Percentiles rank a stretch among this genome's conserved stretches.
These are phyloP conservation scores for Heterodera filipjevi DNA, from an alignment of 2,888 invertebrate genomes.

Conservation along the genomic window DNA sequence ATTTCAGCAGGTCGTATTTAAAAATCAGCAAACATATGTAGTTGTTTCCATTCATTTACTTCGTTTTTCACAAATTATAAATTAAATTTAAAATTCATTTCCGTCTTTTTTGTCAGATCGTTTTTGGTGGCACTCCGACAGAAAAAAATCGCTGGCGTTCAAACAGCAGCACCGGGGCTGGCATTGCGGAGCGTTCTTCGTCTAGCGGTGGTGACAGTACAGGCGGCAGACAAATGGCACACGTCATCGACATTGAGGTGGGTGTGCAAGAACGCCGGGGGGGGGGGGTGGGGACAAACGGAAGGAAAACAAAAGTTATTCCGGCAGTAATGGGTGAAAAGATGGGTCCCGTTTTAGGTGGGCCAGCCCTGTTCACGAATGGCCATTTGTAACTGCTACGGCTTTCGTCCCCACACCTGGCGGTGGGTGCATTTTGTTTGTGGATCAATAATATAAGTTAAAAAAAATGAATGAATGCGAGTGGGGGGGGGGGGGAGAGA, in stretches of 20 bases:
- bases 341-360: slow-evolving; percentile 21
- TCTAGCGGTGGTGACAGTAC: neutral
- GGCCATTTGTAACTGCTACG: slow-evolving; percentile 46
- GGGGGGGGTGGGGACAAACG: neutral
- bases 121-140: slow-evolving; percentile 8
- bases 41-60: neutral
- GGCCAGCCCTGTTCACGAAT: slow-evolving; percentile 44
- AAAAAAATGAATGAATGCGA: neutral
- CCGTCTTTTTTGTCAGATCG: slow-evolving; percentile 9
- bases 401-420: slow-evolving; percentile 50
- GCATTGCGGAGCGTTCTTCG: neutral
- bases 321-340: neutral
- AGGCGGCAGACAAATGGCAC: slow-evolving; percentile 36
- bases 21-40: neutral
- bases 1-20: slow-evolving; percentile 19
- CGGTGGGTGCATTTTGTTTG: slow-evolving; percentile 41
- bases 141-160: slow-evolving; percentile 24
- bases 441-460: neutral
- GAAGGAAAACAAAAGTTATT: neutral
- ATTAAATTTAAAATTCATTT: neutral
- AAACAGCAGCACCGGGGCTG: slow-evolving; percentile 12
- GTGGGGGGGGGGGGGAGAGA: neutral
- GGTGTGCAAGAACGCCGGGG: slow-evolving; percentile 21
- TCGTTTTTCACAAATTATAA: neutral
- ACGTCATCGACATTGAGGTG: slow-evolving; percentile 46